Percentiles rank a stretch among this genome's conserved stretches.
Evolutionary conservation across 1,140 invertebrate species (phyloP).

Genomic region (Rhagoletis zephyria): DNA sequence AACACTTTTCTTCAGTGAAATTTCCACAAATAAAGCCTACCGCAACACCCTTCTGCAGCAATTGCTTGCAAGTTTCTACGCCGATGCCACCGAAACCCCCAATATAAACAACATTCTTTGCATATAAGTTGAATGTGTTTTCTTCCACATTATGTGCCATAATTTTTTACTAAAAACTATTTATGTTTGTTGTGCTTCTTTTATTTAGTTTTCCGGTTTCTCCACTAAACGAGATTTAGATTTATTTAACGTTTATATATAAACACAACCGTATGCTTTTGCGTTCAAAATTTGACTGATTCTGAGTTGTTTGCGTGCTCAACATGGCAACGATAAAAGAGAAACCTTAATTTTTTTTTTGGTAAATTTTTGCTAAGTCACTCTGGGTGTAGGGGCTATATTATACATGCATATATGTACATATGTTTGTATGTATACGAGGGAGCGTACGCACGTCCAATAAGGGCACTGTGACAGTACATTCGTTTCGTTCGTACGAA

Average conservation of each 20-base stretch:
- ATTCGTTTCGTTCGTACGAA: too few species aligned
- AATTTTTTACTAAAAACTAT: neutral
- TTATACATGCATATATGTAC: neutral
- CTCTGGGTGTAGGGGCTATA: neutral
- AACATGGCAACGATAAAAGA: neutral
- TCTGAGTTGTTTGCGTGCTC: neutral
- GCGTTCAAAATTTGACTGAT: conserved; percentile 7
- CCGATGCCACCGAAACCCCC: conserved; percentile 70
- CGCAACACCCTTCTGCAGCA: conserved; percentile 69
- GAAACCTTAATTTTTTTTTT: neutral
- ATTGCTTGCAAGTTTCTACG: conserved; percentile 68
- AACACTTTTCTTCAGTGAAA: neutral
- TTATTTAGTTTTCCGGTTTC: conserved; percentile 1
- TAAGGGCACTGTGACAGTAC: too few species aligned
- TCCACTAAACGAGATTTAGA: neutral
- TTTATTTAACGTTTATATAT: neutral
- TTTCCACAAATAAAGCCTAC: conserved; percentile 60
- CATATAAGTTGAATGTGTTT: conserved; percentile 64
- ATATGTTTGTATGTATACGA: neutral
- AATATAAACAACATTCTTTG: conserved; percentile 70
- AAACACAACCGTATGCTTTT: neutral
- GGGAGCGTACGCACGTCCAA: neutral
- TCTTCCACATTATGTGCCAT: neutral
- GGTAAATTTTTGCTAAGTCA: conserved; percentile 31
- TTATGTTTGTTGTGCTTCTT: neutral